These are phyloP conservation scores for Corythucha ciliata DNA, from an alignment of 2,888 invertebrate species.

Conservation along the genomic window DNA sequence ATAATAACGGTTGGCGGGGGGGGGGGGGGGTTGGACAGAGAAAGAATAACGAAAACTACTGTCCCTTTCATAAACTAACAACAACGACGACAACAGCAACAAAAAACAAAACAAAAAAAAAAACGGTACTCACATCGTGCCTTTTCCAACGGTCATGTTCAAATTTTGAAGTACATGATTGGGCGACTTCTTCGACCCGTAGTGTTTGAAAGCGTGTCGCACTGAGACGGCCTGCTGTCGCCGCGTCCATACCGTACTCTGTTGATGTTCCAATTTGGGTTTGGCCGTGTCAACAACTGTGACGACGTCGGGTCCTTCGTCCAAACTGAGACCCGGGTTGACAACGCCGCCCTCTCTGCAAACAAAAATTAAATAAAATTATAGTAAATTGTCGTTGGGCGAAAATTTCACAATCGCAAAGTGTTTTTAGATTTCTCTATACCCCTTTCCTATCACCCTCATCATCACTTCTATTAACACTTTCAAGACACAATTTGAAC, in stretches of 20 bases:
- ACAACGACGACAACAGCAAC: no score
- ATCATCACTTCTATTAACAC: no score
- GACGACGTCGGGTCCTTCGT: slow-evolving; percentile 28
- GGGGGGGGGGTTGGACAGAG: no score
- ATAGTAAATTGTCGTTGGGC: not conserved
- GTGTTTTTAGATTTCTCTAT: no score
- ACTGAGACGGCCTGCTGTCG: slow-evolving; percentile 80
- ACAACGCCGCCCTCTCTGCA: slow-evolving; percentile 32
- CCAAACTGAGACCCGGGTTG: slow-evolving; percentile 28
- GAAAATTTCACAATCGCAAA: no score
- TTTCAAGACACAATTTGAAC: no score
- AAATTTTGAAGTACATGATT: slow-evolving; percentile 80
- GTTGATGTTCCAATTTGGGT: slow-evolving; percentile 39
- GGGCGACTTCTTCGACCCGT: slow-evolving; percentile 77
- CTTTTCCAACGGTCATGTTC: slow-evolving; percentile 88
- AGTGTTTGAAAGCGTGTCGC: slow-evolving; percentile 78
- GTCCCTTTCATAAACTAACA: no score
- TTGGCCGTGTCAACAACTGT: slow-evolving; percentile 25
- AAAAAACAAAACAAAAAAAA: not conserved
- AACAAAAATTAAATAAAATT: slow-evolving; percentile 8
- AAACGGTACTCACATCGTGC: slow-evolving; percentile 73
- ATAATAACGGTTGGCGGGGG: no score
- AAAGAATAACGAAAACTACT: no score
- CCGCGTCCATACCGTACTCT: slow-evolving; percentile 53
- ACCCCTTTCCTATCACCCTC: no score